Evolutionary conservation across 2,888 invertebrate genomes (phyloP), one percentile per base, ranked within the genome.

Genomic region (Caenorhabditis sp.): DNA sequence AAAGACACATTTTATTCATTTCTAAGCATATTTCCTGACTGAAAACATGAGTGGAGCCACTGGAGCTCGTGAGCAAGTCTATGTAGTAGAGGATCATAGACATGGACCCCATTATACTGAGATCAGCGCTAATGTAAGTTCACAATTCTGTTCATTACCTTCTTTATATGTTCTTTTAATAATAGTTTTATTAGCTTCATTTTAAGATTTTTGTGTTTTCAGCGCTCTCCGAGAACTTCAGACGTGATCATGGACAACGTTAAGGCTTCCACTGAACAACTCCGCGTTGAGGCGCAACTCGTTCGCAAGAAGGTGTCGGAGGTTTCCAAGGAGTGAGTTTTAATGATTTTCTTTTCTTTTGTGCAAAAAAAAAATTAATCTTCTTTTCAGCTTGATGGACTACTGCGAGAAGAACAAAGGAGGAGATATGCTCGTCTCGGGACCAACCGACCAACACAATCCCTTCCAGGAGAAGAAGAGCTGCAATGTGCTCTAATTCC

Each of bases 401-500:
- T 85, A 68, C 73, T 84, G 84, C 67, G 85, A 85, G 70, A 83
- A 83, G 76, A 81, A 83, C 67, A 82, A 82, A 62, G 63, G 63
- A 4, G 59, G 26, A 43, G 85, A 85, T 66, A 77, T 79, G 56
- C 77, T 85, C 21, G 77, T 85, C 62, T 80, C 75, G 20, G 84
- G 84, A 10, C 78, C 83, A 21, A 63, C 69, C 56, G 83, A 85
- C 53, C 75, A 79, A 43, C 83, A 83, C 72, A 85, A 85, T 56
- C 84, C 85, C n/a, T 85, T 84, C 79, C 83, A 84, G 69, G 84
- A 83, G 69, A 84, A 84, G 73, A 84, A 84, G 68, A 80, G 80
- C 54, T 84, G 84, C 73, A 63, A 67, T 26, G 56, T 84, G 36
- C 72, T 84, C n/a, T 84, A 70, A 79, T 25, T 21, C 23, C 7